Base-by-base conservation (phyloP, 2,113 vertebrate species). In the Chionodraco myersi region DNA sequence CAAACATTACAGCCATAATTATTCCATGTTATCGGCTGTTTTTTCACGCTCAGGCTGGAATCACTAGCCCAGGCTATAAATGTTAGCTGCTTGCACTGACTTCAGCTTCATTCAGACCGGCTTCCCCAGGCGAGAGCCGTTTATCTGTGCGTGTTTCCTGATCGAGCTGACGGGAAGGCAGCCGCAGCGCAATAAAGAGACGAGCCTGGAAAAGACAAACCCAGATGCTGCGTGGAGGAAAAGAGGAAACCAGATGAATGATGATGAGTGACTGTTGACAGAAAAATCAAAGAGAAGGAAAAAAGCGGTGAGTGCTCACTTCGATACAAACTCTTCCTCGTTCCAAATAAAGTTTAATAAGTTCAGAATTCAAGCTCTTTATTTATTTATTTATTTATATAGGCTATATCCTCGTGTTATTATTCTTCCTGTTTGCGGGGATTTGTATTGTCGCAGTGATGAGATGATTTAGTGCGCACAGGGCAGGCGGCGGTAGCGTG, bases 261-360 rank as follows among this genome's bases (percentile, higher is more conserved):
- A 80, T 58, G 84, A 76, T 72, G 78, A 75, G 54, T 71, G 70
- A 68, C 84, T 83, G 83, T 78, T 87, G 84, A 90, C 86, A 87
- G 87, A 89, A 79, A 87, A 82, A 64, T 80, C 79, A 78, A 75
- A 52, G 71, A 76, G 72, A 65, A 87, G 70, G 53, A 82, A 78
- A 82, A 78, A 80, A 63, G 72, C 61, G 94, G 94, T 95, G 93
- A 95, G 94, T 95, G 80, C 49, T 78, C 30, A 79, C 80, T 82
- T 78, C 82, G 72, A 81, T 51, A 70, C 51, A 72, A 80, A 85
- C 56, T 61, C 30, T 78, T 87, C 78, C 77, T 81, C 79, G 48
- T 79, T 73, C 72, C 54, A 64, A 15, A 77, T 21, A 66, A 69
- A 76, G 41, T 79, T 74, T 47, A 15, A 4, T 41, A 6, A 45